phyloP scores from a whole-genome alignment of 2,113 vertebrate species.

The Notothenia rossii region DNA sequence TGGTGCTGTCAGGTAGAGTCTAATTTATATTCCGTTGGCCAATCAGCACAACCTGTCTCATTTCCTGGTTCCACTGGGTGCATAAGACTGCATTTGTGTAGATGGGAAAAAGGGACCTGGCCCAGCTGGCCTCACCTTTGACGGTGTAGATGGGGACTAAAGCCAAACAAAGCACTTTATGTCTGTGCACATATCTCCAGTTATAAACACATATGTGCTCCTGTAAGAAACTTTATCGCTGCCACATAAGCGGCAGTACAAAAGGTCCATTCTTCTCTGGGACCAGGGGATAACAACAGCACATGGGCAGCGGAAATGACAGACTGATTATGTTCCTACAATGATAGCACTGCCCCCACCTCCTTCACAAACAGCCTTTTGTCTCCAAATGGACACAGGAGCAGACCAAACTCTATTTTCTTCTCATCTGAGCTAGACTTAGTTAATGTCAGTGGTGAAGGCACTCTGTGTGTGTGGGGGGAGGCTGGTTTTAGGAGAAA shows the following conservation, averaged over 20 bases:
- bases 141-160: slow-evolving; percentile 84
- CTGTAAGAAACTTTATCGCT: slow-evolving; percentile 93
- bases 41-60: slow-evolving; percentile 73
- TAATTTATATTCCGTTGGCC: slow-evolving; percentile 59
- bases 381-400: slow-evolving; percentile 82
- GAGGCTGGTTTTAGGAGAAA: background rate
- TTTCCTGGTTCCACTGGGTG: slow-evolving; percentile 70
- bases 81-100: slow-evolving; percentile 72
- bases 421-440: slow-evolving; percentile 57
- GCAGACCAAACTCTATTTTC: slow-evolving; percentile 59
- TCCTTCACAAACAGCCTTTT: slow-evolving; percentile 92
- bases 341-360: slow-evolving; percentile 91
- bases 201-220: slow-evolving; percentile 93
- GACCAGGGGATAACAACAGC: slow-evolving; percentile 89
- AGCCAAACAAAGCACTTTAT: slow-evolving; percentile 90
- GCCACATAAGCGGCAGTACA: slow-evolving; percentile 89
- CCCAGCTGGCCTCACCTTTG: slow-evolving; percentile 72
- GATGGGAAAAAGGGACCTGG: slow-evolving; percentile 39
- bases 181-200: slow-evolving; percentile 90
- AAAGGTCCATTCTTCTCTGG: slow-evolving; percentile 93
- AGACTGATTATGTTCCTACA: slow-evolving; percentile 96
- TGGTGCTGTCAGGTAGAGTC: slow-evolving; percentile 57
- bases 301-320: slow-evolving; percentile 94
- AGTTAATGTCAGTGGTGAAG: slow-evolving; percentile 65
- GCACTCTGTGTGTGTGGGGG: slow-evolving; percentile 34